phyloP scores from a whole-genome alignment of 2,888 invertebrate genomes.

The Thecocarcelia acutangulata region DNA sequence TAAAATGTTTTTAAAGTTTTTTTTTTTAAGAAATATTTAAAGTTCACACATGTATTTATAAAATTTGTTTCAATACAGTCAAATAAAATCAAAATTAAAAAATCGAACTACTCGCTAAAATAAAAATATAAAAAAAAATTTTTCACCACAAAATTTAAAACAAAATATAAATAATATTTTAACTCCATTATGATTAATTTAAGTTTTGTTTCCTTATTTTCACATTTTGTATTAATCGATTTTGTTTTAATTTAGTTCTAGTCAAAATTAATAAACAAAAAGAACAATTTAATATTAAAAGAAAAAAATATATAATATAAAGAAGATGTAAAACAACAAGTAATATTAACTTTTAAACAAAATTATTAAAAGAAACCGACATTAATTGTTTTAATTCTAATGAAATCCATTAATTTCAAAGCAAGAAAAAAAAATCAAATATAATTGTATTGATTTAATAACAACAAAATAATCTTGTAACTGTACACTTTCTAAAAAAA shows the following conservation, averaged over 20 bases:
- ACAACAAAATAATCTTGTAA: slow-evolving; percentile 73
- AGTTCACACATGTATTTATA: background rate
- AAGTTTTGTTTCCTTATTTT: slow-evolving; percentile 42
- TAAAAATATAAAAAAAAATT: slow-evolving; percentile 21
- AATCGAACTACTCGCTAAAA: slow-evolving; percentile 9
- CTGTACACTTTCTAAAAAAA: slow-evolving; percentile 74
- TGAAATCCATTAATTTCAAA: slow-evolving; percentile 74
- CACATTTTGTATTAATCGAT: slow-evolving; percentile 40
- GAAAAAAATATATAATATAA: slow-evolving; percentile 12
- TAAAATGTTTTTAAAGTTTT: slow-evolving; percentile 11
- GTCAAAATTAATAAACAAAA: slow-evolving; percentile 75
- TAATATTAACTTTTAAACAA: slow-evolving; percentile 67
- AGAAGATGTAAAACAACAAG: slow-evolving; percentile 55
- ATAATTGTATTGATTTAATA: slow-evolving; percentile 66
- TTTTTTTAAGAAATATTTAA: background rate
- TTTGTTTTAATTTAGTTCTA: slow-evolving; percentile 77
- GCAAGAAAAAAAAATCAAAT: slow-evolving; percentile 42
- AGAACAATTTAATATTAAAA: slow-evolving; percentile 54
- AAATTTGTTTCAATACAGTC: slow-evolving; percentile 33
- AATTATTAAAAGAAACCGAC: slow-evolving; percentile 22
- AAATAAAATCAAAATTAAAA: slow-evolving; percentile 55
- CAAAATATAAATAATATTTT: slow-evolving; percentile 30
- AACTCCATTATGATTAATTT: slow-evolving; percentile 27
- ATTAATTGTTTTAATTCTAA: slow-evolving; percentile 75
- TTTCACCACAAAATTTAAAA: slow-evolving; percentile 50